Base-by-base conservation (phyloP, 2,113 vertebrate species). In the Pygathrix nemaeus region DNA sequence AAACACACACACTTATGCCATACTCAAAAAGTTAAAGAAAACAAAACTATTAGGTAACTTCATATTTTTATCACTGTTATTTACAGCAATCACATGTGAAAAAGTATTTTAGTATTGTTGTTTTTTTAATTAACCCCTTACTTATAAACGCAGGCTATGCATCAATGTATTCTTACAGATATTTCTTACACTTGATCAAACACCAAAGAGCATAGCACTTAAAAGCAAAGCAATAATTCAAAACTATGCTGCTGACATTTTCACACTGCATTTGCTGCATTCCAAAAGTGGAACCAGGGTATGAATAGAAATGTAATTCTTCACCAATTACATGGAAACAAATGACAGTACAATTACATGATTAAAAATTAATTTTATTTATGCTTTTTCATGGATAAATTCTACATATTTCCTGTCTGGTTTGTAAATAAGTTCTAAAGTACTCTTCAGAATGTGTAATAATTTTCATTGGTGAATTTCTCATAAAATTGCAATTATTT, bases 361-460 rank as follows among this genome's bases (percentile, higher is more conserved):
- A 98, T 98, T 98, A 97, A 98, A 98, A 98, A 96, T 83, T 35
- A 96, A 96, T 87, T 75, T 84, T 97, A 94, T 93, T 97, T 98
- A 48, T 96, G 32, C 9, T 94, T 98, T 97, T 64, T 55, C 30
- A 25, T 90, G 76, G 90, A 94, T 96, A 52, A 97, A 97, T 97
- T 94, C 91, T 94, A 86, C 40, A 84, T 93, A 66, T 25, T 96
- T 97, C 45, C 40, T 97, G 35, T 18, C 70, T 84, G 78, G 86
- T 97, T 98, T 97, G 45, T 96, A 98, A 98, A 98, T 52, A 94
- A 52, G 17, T 13, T 89, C 3, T 57, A 75, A 98, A 97, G 88
- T 11, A 20, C 32, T 94, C 79, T 96, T 45, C 50, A 4, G 30
- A 95, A 94, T 93, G 40, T 93, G 4, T 27, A 92, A 89, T 86